A percentile compares a stretch with the other conserved stretches of the same genome.
Evolutionary conservation across 2,113 vertebrate genomes (phyloP).

Genomic region (Ailuropoda melanoleuca): DNA sequence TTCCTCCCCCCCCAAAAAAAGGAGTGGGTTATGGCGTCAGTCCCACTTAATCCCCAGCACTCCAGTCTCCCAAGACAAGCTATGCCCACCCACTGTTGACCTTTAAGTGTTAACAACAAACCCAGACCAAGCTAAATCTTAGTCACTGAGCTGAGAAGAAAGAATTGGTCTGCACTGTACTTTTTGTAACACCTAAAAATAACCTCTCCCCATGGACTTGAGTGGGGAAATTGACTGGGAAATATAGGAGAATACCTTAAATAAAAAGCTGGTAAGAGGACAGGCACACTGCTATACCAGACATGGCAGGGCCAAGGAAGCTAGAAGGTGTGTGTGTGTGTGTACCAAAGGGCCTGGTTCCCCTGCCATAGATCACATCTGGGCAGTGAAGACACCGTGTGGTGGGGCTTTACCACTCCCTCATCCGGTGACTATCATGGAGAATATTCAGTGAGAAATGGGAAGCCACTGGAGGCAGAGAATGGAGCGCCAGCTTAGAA

Average conservation of each 20-base stretch:
- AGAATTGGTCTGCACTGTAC: not conserved
- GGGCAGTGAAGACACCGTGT: rapidly evolving
- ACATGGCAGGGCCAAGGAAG: not conserved
- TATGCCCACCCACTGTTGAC: not conserved
- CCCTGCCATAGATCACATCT: not conserved
- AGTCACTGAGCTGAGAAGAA: slow-evolving; percentile 18
- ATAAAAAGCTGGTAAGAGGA: not conserved
- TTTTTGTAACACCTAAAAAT: slow-evolving; percentile 5
- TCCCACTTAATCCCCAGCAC: not conserved
- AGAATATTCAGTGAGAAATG: not conserved
- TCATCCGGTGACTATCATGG: not conserved
- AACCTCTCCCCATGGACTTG: not conserved
- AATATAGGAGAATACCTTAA: not conserved
- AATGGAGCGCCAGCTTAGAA: not conserved
- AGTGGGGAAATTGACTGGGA: not conserved
- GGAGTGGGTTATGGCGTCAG: not conserved
- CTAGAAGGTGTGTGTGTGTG: not conserved
- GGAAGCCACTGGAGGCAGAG: not conserved
- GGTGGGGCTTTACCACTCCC: not conserved
- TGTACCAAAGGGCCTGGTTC: not conserved
- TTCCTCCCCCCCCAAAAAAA: not conserved
- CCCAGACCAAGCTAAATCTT: not conserved
- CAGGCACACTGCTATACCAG: not conserved
- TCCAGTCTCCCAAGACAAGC: not conserved
- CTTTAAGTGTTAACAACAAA: not conserved